Conservation (phyloP, 2,797 vertebrate genomes). For the Bradypus variegatus region DNA sequence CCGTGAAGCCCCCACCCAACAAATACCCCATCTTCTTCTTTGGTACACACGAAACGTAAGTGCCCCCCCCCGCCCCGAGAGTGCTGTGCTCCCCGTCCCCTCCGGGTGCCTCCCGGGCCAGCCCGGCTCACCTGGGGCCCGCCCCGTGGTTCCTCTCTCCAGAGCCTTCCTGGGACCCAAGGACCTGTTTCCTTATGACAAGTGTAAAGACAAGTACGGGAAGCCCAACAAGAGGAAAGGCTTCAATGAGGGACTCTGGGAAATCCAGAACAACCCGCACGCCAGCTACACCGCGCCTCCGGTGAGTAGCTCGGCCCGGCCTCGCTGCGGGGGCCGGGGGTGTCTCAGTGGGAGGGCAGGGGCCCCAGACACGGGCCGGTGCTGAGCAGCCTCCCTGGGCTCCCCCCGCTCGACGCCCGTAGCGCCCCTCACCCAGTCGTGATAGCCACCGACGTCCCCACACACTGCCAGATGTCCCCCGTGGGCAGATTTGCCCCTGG, state of each 20-base stretch:
- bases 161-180: conserved; percentile 97
- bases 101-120: not conserved
- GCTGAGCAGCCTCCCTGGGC: not conserved
- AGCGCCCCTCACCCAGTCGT: not conserved
- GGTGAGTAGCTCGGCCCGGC: conserved; percentile 76
- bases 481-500: not conserved
- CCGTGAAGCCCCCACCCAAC: conserved; percentile 97
- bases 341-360: not conserved
- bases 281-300: conserved; percentile 91
- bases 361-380: too few relatives aligned
- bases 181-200: conserved; percentile 95
- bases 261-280: conserved; percentile 98
- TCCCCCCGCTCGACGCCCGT: not conserved
- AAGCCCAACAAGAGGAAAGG: conserved; percentile 99
- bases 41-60: conserved; percentile 98
- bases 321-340: not conserved
- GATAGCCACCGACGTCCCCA: not conserved
- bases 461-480: not conserved
- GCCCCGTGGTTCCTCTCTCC: conserved; percentile 41
- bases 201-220: conserved; percentile 93
- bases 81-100: not conserved
- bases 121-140: not conserved
- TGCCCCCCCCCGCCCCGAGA: conserved; percentile 30
- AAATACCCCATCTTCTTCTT: conserved; percentile 99
- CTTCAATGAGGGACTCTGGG: conserved; percentile 99